Base-by-base conservation (phyloP, 2,888 invertebrate genomes). In the Panorpa germanica region DNA sequence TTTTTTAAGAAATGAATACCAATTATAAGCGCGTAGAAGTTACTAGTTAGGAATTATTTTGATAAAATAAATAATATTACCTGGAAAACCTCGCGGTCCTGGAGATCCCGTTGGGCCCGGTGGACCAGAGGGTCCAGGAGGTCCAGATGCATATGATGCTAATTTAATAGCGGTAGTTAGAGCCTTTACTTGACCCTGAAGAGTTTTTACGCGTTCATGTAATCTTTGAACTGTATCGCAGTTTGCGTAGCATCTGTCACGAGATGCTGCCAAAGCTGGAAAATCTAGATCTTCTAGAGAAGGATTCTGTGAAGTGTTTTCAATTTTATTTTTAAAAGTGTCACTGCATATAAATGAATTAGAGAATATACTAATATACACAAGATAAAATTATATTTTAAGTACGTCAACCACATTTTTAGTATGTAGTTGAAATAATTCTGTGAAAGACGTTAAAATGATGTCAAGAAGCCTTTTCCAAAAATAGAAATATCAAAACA, bases 191-290 rank as follows among this genome's bases (percentile, higher is more conserved):
- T 70, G 59, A 30, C 67, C 66, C 35, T 46, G 57, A 11, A 69
- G 50, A 23, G 52, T 49, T 39, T 59, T 60, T 28, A 70, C 54
- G 41, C 63, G 64, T 33, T 63, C 55, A 7, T 66, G 59, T 14
- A 71, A 47, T 50, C 63, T 57, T 21, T 59, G 50, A n/a, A 70
- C 61, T 1, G 65, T 65, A 41, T 68, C 67, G 43, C 70, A 71
- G 10, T 63, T 63, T 4, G 69, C 67, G 43, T 61, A 67, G 43
- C 70, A 70, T n/a, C 63, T 55, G 15, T 63, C 51, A 34, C 37
- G 35, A 18, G 36, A 34, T 23, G 50, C 58, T 2, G 62, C 19
- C 52, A 61, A 35, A 55, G 40, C 1, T 55, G 60, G n/a, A n/a
- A n/a, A n/a, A n/a, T n/a, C n/a, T n/a, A n/a, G n/a, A n/a, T n/a